Base-by-base conservation (phyloP, 1,140 invertebrate species). In the Amyelois transitella region DNA sequence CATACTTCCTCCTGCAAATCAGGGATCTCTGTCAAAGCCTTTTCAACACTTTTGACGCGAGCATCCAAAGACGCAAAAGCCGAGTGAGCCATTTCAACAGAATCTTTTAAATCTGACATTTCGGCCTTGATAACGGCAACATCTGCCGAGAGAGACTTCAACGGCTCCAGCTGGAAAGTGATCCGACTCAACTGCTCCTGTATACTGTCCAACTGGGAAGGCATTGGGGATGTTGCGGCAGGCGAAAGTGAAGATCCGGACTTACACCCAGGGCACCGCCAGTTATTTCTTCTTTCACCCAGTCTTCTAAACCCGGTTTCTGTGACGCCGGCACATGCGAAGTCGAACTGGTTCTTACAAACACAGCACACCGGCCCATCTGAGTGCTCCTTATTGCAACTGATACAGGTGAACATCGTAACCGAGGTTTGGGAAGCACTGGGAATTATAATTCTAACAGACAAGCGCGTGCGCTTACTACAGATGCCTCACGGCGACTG, bases 301-400 rank as follows among this genome's bases (percentile, higher is more conserved):
- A 72, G 51, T 52, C 57, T 63, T 14, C 62, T 48, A 43, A 45
- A 72, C 2, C 59, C 59, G 1, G 54, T 18, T 55, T 70, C 67
- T 0, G 61, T 62, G 6, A 70, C 59, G 8, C 58, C 64, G 10
- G 64, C 49, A 22, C 67, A 66, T 0, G 48, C 43, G 43, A 60
- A 66, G 19, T 70, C 60, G 8, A 54, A 64, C 4, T 58, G 53
- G 5, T 48, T 12, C 21, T 54, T 51, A 18, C 65, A 68, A 5
- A 57, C 12, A 50, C 18, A 48, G 43, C 58, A 64, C 1, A 18
- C 6, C 3, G 43, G 25, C 4, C 52, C 43, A 25, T 53, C 52
- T n/a, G n/a, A n/a, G n/a, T n/a, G n/a, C n/a, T n/a, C n/a, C n/a
- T n/a, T n/a, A n/a, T n/a, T n/a, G n/a, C n/a, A n/a, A n/a, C n/a